These are phyloP conservation scores for Alaudala cheleensis DNA, from an alignment of 2,113 vertebrate species.

Conservation along the genomic window DNA sequence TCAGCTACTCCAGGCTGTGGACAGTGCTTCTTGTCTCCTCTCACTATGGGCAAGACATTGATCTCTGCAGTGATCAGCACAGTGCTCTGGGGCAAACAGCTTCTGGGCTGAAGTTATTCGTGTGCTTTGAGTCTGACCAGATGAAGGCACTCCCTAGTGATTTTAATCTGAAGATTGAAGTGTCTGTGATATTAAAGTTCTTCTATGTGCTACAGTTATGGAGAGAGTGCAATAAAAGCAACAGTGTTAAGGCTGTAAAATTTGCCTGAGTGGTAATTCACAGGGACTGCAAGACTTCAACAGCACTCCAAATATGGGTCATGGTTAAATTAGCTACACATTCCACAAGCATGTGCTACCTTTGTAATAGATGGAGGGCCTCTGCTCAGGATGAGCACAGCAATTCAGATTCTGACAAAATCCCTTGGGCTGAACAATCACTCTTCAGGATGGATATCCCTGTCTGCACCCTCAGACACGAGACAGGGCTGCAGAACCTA, in stretches of 20 bases:
- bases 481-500: not conserved
- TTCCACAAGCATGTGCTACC: not conserved
- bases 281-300: not conserved
- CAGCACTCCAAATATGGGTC: not conserved
- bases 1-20: not conserved
- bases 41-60: not conserved
- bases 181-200: not conserved
- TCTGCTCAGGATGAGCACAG: not conserved
- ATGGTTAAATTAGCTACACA: not conserved
- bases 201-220: not conserved
- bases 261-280: not conserved
- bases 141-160: not conserved
- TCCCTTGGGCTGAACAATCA: not conserved
- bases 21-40: not conserved
- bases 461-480: not conserved
- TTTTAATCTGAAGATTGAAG: not conserved
- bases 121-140: not conserved
- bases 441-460: conserved; percentile 48
- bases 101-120: not conserved
- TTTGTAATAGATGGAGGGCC: not conserved
- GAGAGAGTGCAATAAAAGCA: not conserved
- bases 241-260: not conserved
- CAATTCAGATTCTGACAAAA: too few relatives aligned
- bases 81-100: not conserved
- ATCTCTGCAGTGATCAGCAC: not conserved